Percentiles rank a stretch among this genome's conserved stretches.
Evolutionary conservation across 2,888 invertebrate genomes (phyloP).

Genomic region (Eupithecia subumbrata): DNA sequence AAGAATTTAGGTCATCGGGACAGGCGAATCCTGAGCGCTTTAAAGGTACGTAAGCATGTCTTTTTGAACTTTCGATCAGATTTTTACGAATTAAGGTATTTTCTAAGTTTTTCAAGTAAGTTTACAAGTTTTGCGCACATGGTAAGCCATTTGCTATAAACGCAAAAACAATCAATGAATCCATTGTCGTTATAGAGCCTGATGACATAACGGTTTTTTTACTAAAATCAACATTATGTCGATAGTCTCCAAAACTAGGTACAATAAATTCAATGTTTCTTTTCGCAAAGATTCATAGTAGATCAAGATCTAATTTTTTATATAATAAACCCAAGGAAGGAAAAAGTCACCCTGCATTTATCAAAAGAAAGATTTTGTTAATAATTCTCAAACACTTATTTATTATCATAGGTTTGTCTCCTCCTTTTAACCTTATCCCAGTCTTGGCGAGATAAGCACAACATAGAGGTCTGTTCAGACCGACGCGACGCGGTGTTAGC

Average conservation of each 20-base stretch:
- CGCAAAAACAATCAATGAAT: no score
- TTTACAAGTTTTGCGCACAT: no score
- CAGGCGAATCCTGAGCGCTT: neutral
- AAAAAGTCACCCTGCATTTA: neutral
- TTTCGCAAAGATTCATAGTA: no score
- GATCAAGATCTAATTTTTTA: no score
- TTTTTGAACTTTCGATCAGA: neutral
- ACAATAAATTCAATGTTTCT: no score
- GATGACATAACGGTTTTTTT: no score
- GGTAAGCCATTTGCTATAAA: no score
- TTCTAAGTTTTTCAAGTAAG: no score
- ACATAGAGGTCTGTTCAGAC: neutral
- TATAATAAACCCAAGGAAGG: neutral
- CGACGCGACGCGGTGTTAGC: neutral
- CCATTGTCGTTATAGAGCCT: no score
- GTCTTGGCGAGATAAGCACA: neutral
- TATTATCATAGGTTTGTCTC: neutral
- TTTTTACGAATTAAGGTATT: neutral
- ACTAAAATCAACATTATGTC: no score
- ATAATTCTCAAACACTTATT: neutral
- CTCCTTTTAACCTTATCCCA: neutral
- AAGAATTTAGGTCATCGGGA: neutral
- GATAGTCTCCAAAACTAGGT: no score
- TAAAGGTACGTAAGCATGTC: constrained; percentile 25
- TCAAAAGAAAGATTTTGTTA: no score